Base-by-base conservation (phyloP, 2,888 invertebrate genomes). In the Ceraclea dissimilis region DNA sequence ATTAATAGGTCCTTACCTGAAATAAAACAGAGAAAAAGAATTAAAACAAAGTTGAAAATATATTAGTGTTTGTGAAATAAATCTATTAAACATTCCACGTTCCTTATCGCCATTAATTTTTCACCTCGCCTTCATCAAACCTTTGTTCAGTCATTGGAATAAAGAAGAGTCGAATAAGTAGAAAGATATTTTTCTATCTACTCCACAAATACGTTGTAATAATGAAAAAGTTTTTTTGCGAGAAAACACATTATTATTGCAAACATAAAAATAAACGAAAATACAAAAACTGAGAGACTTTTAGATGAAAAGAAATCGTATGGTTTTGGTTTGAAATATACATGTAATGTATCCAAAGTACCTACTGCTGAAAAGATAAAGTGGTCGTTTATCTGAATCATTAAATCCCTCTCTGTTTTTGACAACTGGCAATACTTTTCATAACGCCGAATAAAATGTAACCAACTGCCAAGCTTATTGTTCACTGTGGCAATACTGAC, bases 381-480 rank as follows among this genome's bases (percentile, higher is more conserved):
- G 26, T 26, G 26, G 26, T 26, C 26, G 26, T 26, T 26, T 26
- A 26, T 26, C 26, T 26, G 26, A 6, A 26, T 10, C 26, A 39
- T 39, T 39, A 39, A 39, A 16, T 39, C 16, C 16, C 39, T 16
- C n/a, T 13, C n/a, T 39, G 39, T 13, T 39, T 39, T 39, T 39
- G 39, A 39, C 39, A 39, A 39, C 39, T 39, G 39, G 39, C 39
- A 39, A 39, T 39, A 39, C 39, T 39, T 39, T 39, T 39, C 39
- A 39, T 39, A n/a, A 39, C 13, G 39, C 4, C 39, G 16, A 39
- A 26, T 26, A 26, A 26, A 26, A 26, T 26, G 10, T 26, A 26
- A 26, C 5, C 10, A 26, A 26, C 4, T 26, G 26, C 26, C 10
- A 10, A 6, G 26, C 10, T 26, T 26, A 26, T 10, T 26, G 10